phyloP scores from a whole-genome alignment of 2,888 invertebrate genomes.

The Stomorhina lunata region DNA sequence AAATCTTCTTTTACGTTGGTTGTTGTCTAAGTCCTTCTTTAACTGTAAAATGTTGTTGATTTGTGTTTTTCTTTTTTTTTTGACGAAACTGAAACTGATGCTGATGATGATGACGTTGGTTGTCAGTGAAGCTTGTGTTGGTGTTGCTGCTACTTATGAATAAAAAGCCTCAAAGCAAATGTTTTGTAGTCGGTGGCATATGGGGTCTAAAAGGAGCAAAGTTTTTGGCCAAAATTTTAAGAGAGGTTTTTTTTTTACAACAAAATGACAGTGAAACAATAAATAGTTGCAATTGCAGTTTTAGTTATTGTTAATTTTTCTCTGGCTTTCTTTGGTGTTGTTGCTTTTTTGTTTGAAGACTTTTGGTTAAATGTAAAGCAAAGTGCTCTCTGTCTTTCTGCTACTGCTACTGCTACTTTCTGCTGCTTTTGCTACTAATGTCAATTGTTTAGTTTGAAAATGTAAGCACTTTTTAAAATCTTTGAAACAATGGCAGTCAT shows the following conservation, averaged over 20 bases:
- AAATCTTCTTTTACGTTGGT: slow-evolving; percentile 21
- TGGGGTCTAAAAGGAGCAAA: neutral
- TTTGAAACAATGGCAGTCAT: slow-evolving; percentile 59
- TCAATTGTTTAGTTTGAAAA: slow-evolving; percentile 51
- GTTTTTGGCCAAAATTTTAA: neutral
- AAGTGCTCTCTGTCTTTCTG: neutral
- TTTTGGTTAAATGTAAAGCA: slow-evolving; percentile 1
- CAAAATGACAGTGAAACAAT: slow-evolving; percentile 23
- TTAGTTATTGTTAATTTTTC: neutral
- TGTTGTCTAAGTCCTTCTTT: slow-evolving; percentile 24
- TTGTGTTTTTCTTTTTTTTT: neutral
- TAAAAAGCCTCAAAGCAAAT: slow-evolving; percentile 40
- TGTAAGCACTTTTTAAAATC: slow-evolving; percentile 44
- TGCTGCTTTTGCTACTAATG: neutral
- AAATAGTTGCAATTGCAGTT: slow-evolving; percentile 16
- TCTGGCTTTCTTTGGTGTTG: no score
- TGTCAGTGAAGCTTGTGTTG: neutral
- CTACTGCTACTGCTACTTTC: neutral
- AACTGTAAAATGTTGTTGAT: neutral
- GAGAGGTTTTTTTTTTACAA: neutral
- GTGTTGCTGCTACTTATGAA: neutral
- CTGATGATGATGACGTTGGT: slow-evolving; percentile 23
- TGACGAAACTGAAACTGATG: neutral
- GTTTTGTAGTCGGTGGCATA: slow-evolving; percentile 46
- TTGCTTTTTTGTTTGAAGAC: slow-evolving; percentile 7